phyloP scores from a whole-genome alignment of 1,140 invertebrate species.

The Druon quercuslanigerum region DNA sequence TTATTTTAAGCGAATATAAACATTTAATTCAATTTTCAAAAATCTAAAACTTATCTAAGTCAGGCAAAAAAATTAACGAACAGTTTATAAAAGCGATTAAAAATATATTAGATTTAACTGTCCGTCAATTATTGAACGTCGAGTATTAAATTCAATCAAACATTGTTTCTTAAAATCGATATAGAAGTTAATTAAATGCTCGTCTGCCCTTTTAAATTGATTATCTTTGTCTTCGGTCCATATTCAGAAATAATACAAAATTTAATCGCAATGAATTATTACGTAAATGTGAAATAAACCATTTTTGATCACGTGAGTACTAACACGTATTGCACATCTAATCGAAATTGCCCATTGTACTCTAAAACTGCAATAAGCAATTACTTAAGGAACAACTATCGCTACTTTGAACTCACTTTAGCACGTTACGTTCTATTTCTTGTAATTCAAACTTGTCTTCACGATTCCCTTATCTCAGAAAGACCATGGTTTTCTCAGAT shows the following conservation, averaged over 20 bases:
- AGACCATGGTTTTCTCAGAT: background rate
- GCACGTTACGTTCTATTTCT: conserved; percentile 8
- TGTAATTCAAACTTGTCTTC: background rate
- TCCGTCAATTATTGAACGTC: background rate
- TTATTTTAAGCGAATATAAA: background rate
- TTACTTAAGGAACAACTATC: conserved; percentile 8
- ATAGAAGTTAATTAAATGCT: conserved; percentile 1
- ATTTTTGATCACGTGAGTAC: background rate
- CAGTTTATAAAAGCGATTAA: background rate
- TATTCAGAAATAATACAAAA: conserved; percentile 22
- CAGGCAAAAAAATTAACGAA: background rate
- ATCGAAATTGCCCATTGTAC: conserved; percentile 2
- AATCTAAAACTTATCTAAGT: background rate
- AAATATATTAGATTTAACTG: background rate
- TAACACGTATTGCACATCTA: background rate
- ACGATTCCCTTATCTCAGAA: background rate
- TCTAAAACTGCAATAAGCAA: conserved; percentile 17
- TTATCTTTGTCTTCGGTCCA: background rate
- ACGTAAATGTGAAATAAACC: background rate
- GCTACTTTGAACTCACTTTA: background rate
- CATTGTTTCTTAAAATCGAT: background rate
- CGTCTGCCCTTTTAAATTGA: conserved; percentile 1
- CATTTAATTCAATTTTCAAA: background rate
- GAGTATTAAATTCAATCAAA: background rate
- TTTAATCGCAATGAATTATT: background rate